A percentile compares a stretch with the other conserved stretches of the same genome.
Evolutionary conservation across 2,113 vertebrate genomes (phyloP).

Genomic region (Silurus glanis): DNA sequence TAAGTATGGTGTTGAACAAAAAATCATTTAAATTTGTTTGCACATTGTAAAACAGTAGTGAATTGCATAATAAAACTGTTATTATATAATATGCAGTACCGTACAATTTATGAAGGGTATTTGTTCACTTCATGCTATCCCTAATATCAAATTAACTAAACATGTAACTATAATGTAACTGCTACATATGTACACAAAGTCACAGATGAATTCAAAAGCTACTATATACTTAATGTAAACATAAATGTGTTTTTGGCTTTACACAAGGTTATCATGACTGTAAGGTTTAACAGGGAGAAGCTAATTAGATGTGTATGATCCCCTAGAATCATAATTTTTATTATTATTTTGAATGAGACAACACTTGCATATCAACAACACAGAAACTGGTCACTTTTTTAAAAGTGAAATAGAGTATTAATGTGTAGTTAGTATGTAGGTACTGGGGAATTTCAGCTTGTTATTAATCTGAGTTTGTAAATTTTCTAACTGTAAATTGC

Average conservation of each 20-base stretch:
- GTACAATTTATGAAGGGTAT: not conserved
- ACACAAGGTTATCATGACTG: not conserved
- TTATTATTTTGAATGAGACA: slow-evolving; percentile 16
- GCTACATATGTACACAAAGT: not conserved
- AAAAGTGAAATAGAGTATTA: not conserved
- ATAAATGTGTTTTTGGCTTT: not conserved
- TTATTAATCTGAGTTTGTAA: not conserved
- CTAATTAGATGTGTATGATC: not conserved
- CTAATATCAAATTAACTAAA: not conserved
- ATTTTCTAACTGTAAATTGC: not conserved
- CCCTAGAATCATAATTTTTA: not conserved
- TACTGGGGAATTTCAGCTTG: not conserved
- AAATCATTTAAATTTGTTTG: not conserved
- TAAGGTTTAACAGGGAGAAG: not conserved
- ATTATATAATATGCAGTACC: not conserved
- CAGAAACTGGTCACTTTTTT: not conserved
- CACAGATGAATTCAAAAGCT: not conserved
- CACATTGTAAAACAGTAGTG: too few species aligned
- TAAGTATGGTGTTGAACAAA: not conserved
- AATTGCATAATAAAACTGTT: not conserved
- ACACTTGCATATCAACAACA: not conserved
- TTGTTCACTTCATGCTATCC: not conserved
- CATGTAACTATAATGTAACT: not conserved
- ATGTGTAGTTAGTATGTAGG: not conserved
- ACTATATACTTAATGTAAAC: not conserved